Base-by-base conservation (phyloP, 2,797 vertebrate species). In the Chanos chanos region DNA sequence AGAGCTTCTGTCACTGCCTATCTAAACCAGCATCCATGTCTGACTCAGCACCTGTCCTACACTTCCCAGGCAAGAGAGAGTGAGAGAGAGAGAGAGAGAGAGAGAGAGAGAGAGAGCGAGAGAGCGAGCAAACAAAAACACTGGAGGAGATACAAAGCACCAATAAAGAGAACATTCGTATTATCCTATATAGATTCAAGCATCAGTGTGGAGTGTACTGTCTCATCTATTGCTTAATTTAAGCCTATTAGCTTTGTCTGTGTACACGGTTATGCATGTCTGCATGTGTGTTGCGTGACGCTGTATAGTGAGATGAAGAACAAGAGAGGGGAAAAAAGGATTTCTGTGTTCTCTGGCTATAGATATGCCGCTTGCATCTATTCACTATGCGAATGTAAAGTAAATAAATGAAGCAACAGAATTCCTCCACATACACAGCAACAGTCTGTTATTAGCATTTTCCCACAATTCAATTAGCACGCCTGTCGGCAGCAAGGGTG, bases 381-480 rank as follows among this genome's bases (percentile, higher is more conserved):
- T 21, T 30, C 19, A 19, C 13, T 33, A 31, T 31, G 19, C 18
- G 36, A n/a, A 25, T n/a, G 50, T 57, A 43, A 50, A 51, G 49
- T 57, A 41, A 9, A 16, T 37, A 57, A 44, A 30, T 25, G 30
- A 27, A 48, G 5, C 60, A 24, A 16, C 40, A n/a, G n/a, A n/a
- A 28, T 22, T 64, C 78, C 83, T 74, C 44, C 75, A 72, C 52
- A 83, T 77, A 81, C 77, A 80, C 81, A 80, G 67, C 76, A 71
- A 78, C 75, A 75, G 68, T 54, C 12, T 18, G 2, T 61, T 65
- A 89, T 89, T 88, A 82, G 85, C 85, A 89, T 89, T 87, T 84
- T 81, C 84, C 84, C 89, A 90, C 86, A 89, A 86, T 87, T 89
- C 86, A 89, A 89, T 89, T 89, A 87, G 72, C 84, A 89, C 79